Base-by-base conservation (phyloP, 2,113 vertebrate species). In the Cynoglossus semilaevis region DNA sequence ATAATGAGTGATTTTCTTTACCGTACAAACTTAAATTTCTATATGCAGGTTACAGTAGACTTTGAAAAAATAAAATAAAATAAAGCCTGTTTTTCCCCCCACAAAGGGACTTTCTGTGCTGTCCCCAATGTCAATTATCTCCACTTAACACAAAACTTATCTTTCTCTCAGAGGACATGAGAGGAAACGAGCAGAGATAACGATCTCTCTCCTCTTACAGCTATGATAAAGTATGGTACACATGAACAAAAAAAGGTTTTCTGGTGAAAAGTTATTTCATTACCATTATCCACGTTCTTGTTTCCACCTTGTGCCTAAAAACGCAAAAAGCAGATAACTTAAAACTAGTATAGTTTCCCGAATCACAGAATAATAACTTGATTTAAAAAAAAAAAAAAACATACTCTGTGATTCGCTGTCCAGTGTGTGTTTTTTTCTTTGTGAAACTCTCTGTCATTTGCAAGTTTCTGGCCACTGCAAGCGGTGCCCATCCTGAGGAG, bases 401-500 rank as follows among this genome's bases (percentile, higher is more conserved):
- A 2, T 29, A 29, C 22, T 29, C 6, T 6, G 6, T 29, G 22
- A 29, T 29, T 29, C 6, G 22, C 6, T 6, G 2, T 29, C 22
- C 22, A 6, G 22, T 29, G 22, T 29, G 2, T 64, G 12, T 53
- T 11, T 29, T 83, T 82, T 38, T 6, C 45, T 58, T 74, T 76
- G 46, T 52, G 13, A 13, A 68, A 51, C 3, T 38, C 52, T 2
- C 16, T 9, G 0, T 75, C 49, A 16, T 74, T 63, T 11, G 37
- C 8, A 50, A 60, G 22, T 57, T 81, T 83, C 66, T 79, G 82
- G 19, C 42, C 74, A 82, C 91, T 91, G 77, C 80, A 88, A 19
- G 49, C 7, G 66, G 87, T 86, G 81, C 91, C 91, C 91, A 92
- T 92, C 63, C 89, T 91, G 77, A 19, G 22, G 6, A 29, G 22